Base-by-base conservation (phyloP, 2,113 vertebrate genomes). In the Pelodiscus sinensis region DNA sequence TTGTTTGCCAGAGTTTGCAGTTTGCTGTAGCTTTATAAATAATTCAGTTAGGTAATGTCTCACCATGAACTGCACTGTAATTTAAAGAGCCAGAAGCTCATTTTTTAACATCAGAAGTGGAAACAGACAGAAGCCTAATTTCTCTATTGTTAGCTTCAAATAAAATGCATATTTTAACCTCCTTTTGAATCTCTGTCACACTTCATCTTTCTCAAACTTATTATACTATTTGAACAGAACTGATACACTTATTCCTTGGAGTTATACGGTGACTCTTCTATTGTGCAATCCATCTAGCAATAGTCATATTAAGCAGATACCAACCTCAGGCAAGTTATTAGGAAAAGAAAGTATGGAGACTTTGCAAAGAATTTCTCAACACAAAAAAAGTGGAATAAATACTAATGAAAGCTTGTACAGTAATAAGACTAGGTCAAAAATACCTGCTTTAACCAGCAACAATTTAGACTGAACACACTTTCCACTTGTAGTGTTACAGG, bases 11-110 rank as follows among this genome's bases (percentile, higher is more conserved):
- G 73, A 86, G 79, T 91, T 79, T 58, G 2, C 60, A 62, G 84
- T 94, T 84, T 38, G 13, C 90, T 83, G 24, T 2, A 65, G 86
- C 60, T 92, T 88, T 8, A 71, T 92, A 55, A 94, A 62, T 52
- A 62, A 87, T 90, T 86, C 62, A 80, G 51, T 71, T 27, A 65
- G 57, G 44, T 13, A 78, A 38, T 0, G 1, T 78, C 94, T 83
- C 87, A 4, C 79, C 9, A 57, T 77, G 25, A 93, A 79, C 79
- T 16, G 16, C 21, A 62, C 79, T 11, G 75, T 54, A 11, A 24
- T 75, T 14, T 3, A 25, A 44, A 29, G 84, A n/a, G 58, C 57
- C 15, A 85, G 81, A 50, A 24, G 62, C 86, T 91, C 3, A 10
- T 57, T 68, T 82, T 27, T 11, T 71, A 2, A 2, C 6, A 0